Conservation (phyloP, 37 sponge, comb jelly and placozoan species). For the Beroe forskalii region DNA sequence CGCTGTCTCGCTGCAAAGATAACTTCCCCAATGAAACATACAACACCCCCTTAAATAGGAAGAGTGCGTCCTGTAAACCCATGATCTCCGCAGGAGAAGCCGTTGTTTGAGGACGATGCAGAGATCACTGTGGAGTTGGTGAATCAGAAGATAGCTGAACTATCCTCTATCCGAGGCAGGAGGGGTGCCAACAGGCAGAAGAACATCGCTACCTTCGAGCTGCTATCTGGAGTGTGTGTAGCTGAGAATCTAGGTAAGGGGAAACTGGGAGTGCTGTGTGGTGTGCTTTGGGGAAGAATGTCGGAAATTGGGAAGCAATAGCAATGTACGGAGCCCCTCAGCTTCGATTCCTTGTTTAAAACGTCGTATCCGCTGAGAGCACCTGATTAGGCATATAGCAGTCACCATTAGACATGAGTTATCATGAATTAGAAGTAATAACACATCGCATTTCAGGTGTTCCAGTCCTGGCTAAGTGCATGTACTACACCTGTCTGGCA, state of each 20-base stretch:
- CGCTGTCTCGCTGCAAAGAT: too few relatives aligned
- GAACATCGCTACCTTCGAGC: constrained; percentile 69
- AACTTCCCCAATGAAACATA: too few relatives aligned
- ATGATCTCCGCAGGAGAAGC: constrained; percentile 71
- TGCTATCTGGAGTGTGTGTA: constrained; percentile 67
- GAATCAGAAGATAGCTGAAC: constrained; percentile 80
- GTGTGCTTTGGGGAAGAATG: too few relatives aligned
- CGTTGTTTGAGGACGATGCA: constrained; percentile 81
- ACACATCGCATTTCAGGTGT: too few relatives aligned
- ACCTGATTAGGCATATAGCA: too few relatives aligned
- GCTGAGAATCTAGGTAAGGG: constrained; percentile 71
- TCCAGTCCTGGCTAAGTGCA: constrained; percentile 49
- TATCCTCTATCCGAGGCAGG: constrained; percentile 75
- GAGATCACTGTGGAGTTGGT: constrained; percentile 67
- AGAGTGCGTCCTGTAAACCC: too few relatives aligned
- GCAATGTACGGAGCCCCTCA: too few relatives aligned
- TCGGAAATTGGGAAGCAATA: neutral
- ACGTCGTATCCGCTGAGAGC: too few relatives aligned
- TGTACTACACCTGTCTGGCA: constrained; percentile 65
- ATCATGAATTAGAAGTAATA: too few relatives aligned
- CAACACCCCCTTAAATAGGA: too few relatives aligned
- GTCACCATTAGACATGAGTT: too few relatives aligned
- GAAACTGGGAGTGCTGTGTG: neutral
- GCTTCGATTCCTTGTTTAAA: too few relatives aligned
- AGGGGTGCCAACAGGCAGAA: constrained; percentile 72